A percentile compares a stretch with the other conserved stretches of the same genome.
These are phyloP conservation scores for Thomomys bottae DNA, from an alignment of 2,113 vertebrate genomes.

Conservation along the genomic window DNA sequence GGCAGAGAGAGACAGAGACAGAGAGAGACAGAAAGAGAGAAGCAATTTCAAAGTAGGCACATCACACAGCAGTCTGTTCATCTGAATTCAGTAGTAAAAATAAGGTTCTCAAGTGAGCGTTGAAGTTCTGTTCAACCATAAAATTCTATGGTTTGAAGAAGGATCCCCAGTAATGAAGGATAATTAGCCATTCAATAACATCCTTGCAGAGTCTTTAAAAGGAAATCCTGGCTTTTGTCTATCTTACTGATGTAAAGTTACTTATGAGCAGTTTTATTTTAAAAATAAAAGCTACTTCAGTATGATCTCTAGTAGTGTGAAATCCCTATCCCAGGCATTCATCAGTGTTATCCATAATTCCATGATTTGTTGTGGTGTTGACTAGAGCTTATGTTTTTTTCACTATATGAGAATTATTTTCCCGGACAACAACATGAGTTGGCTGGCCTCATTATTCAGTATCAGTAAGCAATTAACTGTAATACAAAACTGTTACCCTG, in stretches of 20 bases:
- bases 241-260: neutral
- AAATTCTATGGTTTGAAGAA: neutral
- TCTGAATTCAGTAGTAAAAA: neutral
- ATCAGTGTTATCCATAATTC: neutral
- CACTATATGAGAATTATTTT: neutral
- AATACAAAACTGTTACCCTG: neutral
- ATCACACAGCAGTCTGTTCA: neutral
- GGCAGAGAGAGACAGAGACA: too few relatives aligned
- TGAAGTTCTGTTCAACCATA: neutral
- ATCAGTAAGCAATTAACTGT: neutral
- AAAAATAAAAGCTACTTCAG: neutral
- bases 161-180: neutral
- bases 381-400: neutral
- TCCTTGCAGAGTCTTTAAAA: neutral
- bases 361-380: slow-evolving; percentile 10
- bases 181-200: neutral
- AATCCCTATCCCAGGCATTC: neutral
- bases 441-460: neutral
- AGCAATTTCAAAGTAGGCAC: too few relatives aligned
- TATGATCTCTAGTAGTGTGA: neutral
- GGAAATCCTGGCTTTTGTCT: neutral
- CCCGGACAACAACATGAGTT: neutral
- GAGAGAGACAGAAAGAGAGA: too few relatives aligned
- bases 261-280: neutral
- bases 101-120: neutral